These are phyloP conservation scores for Quiscalus mexicanus DNA, from an alignment of 2,113 vertebrate genomes.

Conservation along the genomic window DNA sequence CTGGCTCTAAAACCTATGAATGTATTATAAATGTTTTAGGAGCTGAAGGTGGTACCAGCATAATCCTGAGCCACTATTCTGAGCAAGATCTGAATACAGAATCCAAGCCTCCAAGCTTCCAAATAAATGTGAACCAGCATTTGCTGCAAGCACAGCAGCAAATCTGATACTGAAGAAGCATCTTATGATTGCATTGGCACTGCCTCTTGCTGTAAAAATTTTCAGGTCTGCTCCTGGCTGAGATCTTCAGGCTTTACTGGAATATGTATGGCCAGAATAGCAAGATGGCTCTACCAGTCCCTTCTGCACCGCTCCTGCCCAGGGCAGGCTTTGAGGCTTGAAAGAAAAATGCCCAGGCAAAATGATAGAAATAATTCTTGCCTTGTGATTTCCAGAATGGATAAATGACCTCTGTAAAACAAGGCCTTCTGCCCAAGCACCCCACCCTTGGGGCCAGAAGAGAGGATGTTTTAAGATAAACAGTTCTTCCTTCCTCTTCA, in stretches of 20 bases:
- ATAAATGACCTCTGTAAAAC: background rate
- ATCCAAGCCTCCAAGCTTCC: background rate
- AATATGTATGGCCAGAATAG: background rate
- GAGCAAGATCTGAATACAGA: constrained; percentile 17
- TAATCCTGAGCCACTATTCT: background rate
- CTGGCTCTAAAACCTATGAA: background rate
- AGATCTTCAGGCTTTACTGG: background rate
- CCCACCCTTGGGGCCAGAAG: background rate
- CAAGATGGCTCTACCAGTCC: background rate
- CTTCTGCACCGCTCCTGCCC: background rate
- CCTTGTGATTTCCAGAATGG: background rate
- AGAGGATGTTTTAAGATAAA: background rate
- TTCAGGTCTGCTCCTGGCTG: background rate
- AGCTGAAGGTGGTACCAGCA: background rate
- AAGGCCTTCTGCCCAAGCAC: background rate
- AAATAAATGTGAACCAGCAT: background rate
- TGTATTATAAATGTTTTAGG: background rate
- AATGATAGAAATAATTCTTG: background rate
- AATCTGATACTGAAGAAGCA: background rate
- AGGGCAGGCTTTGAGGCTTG: background rate
- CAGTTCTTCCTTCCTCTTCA: background rate
- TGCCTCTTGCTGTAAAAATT: background rate
- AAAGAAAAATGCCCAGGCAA: background rate
- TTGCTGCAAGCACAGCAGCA: background rate
- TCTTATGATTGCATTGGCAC: background rate